Base-by-base conservation (phyloP, 2,888 invertebrate species). In the Chrysolina haemoptera region DNA sequence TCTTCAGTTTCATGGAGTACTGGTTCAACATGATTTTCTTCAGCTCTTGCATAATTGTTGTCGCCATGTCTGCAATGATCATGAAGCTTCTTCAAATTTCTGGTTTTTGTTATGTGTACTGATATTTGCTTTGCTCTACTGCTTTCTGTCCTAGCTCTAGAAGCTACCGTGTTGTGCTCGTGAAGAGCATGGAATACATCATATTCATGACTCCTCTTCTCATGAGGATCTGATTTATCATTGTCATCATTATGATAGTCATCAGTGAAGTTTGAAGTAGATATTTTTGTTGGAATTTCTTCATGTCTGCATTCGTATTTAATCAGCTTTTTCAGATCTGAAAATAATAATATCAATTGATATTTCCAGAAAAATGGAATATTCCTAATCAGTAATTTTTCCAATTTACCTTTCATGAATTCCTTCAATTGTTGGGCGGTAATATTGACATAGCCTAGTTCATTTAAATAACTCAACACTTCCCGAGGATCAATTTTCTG, bases 361-460 rank as follows among this genome's bases (percentile, higher is more conserved):
- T n/a, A 46, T 35, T 35, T 0, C 4, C 4, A 35, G 35, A 35
- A 8, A 35, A 35, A 3, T 35, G 35, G 35, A 35, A 35, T 35
- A 35, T 35, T 41, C 11, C 2, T 22, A 46, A 20, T 46, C 20
- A 16, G n/a, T n/a, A n/a, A 10, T 41, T 43, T 22, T 46, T 20
- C 10, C 14, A 14, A 46, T 22, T 85, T 88, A 94, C 95, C 95
- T 90, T 91, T 92, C 84, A 95, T 93, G 86, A 95, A 95, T 85
- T 92, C 93, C 88, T 94, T 94, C 69, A 95, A 88, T 84, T 94
- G 93, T 86, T 92, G 90, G 18, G 92, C 92, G 75, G 92, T 93
- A 79, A 95, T 92, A 84, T 94, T 94, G 71, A 92, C 90, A 84
- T 94, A 94, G 72, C 95, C 95, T 82, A 95, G 88, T 83, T 93